phyloP scores from a whole-genome alignment of 2,113 vertebrate species.

The Dasyurus viverrinus region DNA sequence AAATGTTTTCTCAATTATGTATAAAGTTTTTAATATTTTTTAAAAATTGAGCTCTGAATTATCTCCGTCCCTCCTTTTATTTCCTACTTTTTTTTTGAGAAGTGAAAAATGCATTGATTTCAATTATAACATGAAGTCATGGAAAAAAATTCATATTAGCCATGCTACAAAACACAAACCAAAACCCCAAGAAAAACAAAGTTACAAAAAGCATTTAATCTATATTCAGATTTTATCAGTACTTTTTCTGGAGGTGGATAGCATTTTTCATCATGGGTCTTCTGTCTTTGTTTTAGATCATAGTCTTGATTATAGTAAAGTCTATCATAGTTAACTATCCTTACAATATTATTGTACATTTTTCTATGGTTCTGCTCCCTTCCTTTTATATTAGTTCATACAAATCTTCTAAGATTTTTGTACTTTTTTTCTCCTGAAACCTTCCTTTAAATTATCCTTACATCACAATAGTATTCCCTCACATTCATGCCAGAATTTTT shows the following conservation, averaged over 20 bases:
- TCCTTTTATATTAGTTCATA: not conserved
- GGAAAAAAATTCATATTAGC: not conserved
- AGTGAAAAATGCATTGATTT: not conserved
- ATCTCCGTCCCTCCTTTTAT: not conserved
- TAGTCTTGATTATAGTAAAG: not conserved
- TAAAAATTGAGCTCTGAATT: not conserved
- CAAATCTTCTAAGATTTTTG: not conserved
- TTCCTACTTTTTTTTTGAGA: not conserved
- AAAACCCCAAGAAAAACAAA: not conserved
- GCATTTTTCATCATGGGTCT: not conserved
- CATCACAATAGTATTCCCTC: not conserved
- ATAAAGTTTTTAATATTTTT: no score
- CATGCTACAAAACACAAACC: not conserved
- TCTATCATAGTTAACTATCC: not conserved
- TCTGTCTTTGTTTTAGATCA: not conserved
- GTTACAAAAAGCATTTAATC: not conserved
- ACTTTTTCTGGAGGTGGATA: not conserved
- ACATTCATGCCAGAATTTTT: not conserved
- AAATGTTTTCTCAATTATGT: no score
- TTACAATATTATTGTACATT: not conserved
- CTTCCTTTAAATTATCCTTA: not conserved
- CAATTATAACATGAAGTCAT: not conserved
- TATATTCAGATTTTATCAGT: not conserved
- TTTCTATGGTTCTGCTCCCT: not conserved
- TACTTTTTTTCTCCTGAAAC: not conserved